phyloP scores from a whole-genome alignment of 2,797 vertebrate genomes.

The Furcifer pardalis region DNA sequence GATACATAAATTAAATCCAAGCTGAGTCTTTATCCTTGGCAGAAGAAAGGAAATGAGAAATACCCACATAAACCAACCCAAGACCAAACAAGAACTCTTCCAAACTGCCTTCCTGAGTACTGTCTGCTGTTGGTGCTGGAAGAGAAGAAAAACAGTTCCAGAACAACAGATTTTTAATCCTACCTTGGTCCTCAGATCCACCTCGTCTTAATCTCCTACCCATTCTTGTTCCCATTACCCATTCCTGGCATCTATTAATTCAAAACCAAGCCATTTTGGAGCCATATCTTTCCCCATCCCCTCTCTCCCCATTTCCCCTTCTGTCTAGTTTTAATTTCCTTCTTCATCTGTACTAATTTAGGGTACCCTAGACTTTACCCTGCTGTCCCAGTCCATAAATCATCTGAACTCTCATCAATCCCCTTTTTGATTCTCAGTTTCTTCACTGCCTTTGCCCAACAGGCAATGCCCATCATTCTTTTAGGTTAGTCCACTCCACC shows the following conservation, averaged over 20 bases:
- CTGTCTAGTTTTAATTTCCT: constrained; percentile 11
- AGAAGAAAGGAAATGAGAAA: background rate
- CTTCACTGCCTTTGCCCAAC: background rate
- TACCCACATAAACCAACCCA: background rate
- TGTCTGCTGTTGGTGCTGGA: background rate
- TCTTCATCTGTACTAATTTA: background rate
- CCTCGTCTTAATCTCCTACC: background rate
- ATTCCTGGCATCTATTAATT: background rate
- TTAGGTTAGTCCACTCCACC: background rate
- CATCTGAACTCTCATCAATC: background rate
- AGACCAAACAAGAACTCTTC: background rate
- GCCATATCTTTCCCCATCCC: background rate
- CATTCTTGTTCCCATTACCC: background rate
- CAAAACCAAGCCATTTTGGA: constrained; percentile 7
- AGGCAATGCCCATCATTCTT: background rate
- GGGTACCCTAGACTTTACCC: background rate
- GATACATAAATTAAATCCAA: background rate
- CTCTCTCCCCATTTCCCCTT: background rate
- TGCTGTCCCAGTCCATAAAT: background rate
- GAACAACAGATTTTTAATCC: background rate
- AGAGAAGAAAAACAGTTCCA: background rate
- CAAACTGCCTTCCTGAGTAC: background rate
- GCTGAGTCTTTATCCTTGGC: background rate
- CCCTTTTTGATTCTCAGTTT: background rate
- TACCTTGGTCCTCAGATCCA: background rate